Conservation (phyloP, 2,797 vertebrate genomes). For the Ammospiza maritima region DNA sequence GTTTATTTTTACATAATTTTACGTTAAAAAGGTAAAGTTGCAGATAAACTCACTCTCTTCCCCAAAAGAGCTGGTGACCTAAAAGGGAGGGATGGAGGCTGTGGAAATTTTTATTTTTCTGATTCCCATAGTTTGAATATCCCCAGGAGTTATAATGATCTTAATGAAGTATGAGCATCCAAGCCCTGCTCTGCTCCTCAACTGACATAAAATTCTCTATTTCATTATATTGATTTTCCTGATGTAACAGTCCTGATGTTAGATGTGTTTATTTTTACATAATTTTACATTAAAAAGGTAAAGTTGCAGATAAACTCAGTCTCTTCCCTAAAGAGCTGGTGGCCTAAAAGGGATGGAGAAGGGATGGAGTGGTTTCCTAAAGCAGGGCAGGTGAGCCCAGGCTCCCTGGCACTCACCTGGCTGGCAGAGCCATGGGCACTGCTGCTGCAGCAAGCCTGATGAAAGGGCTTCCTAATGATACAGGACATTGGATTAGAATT, state of each 20-base stretch:
- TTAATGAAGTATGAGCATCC: neutral
- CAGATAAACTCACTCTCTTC: neutral
- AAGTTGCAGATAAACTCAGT: neutral
- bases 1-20: neutral
- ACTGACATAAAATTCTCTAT: neutral
- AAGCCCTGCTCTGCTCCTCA: neutral
- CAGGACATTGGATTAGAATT: slow-evolving; percentile 45
- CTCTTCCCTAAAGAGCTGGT: neutral
- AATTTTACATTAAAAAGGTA: neutral
- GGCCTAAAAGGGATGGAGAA: neutral
- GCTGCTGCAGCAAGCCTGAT: neutral
- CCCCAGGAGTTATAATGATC: neutral
- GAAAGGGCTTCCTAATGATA: neutral
- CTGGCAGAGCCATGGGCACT: neutral
- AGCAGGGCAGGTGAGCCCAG: neutral
- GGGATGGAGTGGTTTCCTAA: neutral
- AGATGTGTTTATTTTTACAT: neutral
- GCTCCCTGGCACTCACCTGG: neutral
- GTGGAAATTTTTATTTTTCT: neutral
- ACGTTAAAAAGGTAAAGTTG: neutral
- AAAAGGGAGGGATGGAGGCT: neutral
- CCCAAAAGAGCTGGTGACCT: neutral
- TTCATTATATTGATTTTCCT: neutral
- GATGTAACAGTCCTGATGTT: neutral
- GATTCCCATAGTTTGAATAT: neutral